Conservation (phyloP, 2,888 invertebrate genomes). For the Parelbella ahira region DNA sequence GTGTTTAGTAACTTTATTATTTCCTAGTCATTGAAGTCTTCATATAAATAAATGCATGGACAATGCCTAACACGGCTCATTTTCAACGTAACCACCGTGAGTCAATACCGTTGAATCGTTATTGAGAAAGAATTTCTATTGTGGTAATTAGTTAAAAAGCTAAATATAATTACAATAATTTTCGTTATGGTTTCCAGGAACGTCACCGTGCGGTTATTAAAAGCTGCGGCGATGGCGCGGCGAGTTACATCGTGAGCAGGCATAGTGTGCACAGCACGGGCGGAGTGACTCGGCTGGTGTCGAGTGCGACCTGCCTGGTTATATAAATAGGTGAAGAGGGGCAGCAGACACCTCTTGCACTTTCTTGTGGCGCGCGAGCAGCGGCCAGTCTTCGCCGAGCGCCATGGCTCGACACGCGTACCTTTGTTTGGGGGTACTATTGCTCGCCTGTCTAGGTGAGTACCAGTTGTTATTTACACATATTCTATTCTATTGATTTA, state of each 20-base stretch:
- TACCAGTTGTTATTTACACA: slow-evolving; percentile 34
- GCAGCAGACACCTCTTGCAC: slow-evolving; percentile 74
- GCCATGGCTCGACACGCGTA: slow-evolving; percentile 79
- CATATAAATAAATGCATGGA: too few species aligned
- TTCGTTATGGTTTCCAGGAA: slow-evolving; percentile 42
- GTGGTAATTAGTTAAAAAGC: slow-evolving; percentile 14
- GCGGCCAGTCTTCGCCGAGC: slow-evolving; percentile 73
- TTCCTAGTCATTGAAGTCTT: too few species aligned
- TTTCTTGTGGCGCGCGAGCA: slow-evolving; percentile 69
- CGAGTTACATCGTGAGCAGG: slow-evolving; percentile 50
- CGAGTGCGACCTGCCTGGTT: slow-evolving; percentile 59
- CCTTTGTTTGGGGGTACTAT: slow-evolving; percentile 71
- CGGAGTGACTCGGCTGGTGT: slow-evolving; percentile 42
- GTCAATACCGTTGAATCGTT: not conserved
- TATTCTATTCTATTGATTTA: not conserved
- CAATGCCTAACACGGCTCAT: too few species aligned
- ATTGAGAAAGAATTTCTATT: not conserved
- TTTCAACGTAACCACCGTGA: too few species aligned
- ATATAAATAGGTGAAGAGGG: slow-evolving; percentile 80
- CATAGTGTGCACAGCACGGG: slow-evolving; percentile 57
- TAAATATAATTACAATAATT: slow-evolving; percentile 40
- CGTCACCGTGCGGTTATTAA: slow-evolving; percentile 57
- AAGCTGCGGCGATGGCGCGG: slow-evolving; percentile 50
- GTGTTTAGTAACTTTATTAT: too few species aligned
- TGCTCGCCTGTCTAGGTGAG: slow-evolving; percentile 74